phyloP scores from a whole-genome alignment of 2,888 invertebrate genomes.

The Proisotoma minuta region DNA sequence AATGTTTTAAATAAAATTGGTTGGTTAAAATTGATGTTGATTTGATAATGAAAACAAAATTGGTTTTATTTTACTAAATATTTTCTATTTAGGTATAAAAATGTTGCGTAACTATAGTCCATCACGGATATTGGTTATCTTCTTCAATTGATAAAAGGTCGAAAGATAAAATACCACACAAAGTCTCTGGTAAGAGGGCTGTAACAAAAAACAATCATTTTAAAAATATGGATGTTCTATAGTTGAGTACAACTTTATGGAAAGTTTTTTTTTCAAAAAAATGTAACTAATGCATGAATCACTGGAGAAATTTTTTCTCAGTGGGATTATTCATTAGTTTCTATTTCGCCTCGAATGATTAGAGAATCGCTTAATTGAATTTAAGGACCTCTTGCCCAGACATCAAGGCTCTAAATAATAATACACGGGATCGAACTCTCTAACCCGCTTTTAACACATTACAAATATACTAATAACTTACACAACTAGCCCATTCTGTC shows the following conservation, averaged over 20 bases:
- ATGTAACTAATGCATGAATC: conserved; percentile 38
- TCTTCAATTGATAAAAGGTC: no score
- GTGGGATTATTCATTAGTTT: conserved; percentile 39
- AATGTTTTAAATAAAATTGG: no score
- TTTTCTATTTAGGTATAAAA: no score
- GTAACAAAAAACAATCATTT: no score
- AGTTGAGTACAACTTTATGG: not conserved
- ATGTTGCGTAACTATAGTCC: no score
- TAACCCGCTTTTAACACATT: no score
- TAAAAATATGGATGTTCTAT: not conserved
- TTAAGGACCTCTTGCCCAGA: conserved; percentile 39
- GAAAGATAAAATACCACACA: no score
- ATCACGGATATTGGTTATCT: no score
- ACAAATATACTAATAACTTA: not conserved
- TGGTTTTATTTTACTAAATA: no score
- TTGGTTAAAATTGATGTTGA: no score
- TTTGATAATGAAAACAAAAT: no score
- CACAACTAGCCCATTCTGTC: not conserved
- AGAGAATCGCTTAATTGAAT: conserved; percentile 26
- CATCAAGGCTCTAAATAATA: conserved; percentile 26
- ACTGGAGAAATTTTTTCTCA: conserved; percentile 23
- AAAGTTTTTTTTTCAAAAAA: conserved; percentile 18
- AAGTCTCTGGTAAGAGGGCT: no score
- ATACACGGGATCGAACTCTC: conserved; percentile 25
- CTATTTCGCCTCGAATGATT: conserved; percentile 40